These are phyloP conservation scores for Asteroscopus sphinx DNA, from an alignment of 2,888 invertebrate genomes.

Conservation along the genomic window DNA sequence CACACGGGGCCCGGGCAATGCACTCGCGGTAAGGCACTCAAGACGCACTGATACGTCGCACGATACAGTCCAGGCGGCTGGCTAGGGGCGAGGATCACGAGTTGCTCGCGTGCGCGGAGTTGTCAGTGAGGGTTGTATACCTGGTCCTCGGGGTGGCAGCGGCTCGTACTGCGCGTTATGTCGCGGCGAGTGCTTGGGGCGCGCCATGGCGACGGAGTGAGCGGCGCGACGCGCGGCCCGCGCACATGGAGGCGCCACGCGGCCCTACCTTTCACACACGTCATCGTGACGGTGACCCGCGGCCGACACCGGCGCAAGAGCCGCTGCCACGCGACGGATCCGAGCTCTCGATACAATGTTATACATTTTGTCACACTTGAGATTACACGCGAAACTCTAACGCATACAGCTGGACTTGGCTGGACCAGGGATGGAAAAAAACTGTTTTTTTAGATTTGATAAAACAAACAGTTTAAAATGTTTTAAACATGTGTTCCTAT, in stretches of 20 bases:
- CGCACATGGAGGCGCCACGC: constrained; percentile 67
- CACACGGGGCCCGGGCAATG: constrained; percentile 27
- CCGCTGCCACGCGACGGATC: constrained; percentile 49
- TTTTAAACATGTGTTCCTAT: no score
- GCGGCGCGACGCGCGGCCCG: constrained; percentile 58
- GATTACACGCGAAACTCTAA: neutral
- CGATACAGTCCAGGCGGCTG: constrained; percentile 2
- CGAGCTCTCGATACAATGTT: constrained; percentile 9
- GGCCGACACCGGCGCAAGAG: constrained; percentile 29
- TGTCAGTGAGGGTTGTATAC: constrained; percentile 62
- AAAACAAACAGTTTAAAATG: no score
- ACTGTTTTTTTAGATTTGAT: no score
- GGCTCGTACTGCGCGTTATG: constrained; percentile 81
- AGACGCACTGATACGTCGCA: constrained; percentile 12
- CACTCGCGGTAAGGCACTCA: neutral
- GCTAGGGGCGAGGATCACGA: neutral
- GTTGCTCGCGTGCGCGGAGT: constrained; percentile 6
- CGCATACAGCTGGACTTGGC: no score
- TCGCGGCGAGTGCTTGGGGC: constrained; percentile 87
- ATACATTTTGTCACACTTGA: constrained; percentile 7
- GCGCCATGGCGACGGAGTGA: constrained; percentile 87
- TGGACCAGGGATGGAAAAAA: no score
- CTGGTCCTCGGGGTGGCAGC: constrained; percentile 88
- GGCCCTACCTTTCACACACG: constrained; percentile 72
- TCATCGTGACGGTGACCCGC: constrained; percentile 60